These are phyloP conservation scores for Calycopis cecrops DNA, from an alignment of 1,140 invertebrate species.

Conservation along the genomic window DNA sequence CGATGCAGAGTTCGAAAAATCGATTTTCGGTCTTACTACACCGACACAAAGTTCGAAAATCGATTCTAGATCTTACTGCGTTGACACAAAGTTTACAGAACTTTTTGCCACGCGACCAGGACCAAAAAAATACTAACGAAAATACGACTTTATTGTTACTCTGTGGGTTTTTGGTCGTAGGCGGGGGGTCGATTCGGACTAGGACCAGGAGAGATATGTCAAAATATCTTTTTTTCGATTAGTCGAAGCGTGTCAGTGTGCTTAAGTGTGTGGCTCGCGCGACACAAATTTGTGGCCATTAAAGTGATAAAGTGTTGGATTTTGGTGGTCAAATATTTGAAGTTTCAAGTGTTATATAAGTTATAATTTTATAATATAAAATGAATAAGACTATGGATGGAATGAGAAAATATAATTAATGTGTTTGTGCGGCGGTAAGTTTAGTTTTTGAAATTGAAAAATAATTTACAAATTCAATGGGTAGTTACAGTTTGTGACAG, in stretches of 20 bases:
- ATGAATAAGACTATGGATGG: too few relatives aligned
- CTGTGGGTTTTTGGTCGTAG: constrained; percentile 17
- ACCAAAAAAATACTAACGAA: constrained; percentile 21
- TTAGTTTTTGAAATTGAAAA: too few relatives aligned
- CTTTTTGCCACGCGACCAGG: constrained; percentile 25
- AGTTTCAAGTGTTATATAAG: not conserved
- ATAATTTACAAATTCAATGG: too few relatives aligned
- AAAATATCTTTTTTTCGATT: constrained; percentile 45
- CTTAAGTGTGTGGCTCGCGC: constrained; percentile 28
- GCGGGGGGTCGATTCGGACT: constrained; percentile 43
- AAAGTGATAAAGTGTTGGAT: constrained; percentile 6
- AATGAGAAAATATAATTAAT: too few relatives aligned
- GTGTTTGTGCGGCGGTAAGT: too few relatives aligned
- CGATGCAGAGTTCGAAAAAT: constrained; percentile 15
- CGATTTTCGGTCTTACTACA: too few relatives aligned
- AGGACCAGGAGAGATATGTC: constrained; percentile 43
- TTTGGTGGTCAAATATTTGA: not conserved
- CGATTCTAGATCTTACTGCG: constrained; percentile 17
- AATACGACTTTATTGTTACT: constrained; percentile 23
- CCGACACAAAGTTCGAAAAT: too few relatives aligned
- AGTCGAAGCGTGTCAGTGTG: constrained; percentile 35
- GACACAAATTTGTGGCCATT: constrained; percentile 25
- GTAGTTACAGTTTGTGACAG: too few relatives aligned
- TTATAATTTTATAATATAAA: too few relatives aligned
- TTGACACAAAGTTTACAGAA: too few relatives aligned